phyloP scores from a whole-genome alignment of 2,888 invertebrate genomes.

The Nipponacmea schrenckii region DNA sequence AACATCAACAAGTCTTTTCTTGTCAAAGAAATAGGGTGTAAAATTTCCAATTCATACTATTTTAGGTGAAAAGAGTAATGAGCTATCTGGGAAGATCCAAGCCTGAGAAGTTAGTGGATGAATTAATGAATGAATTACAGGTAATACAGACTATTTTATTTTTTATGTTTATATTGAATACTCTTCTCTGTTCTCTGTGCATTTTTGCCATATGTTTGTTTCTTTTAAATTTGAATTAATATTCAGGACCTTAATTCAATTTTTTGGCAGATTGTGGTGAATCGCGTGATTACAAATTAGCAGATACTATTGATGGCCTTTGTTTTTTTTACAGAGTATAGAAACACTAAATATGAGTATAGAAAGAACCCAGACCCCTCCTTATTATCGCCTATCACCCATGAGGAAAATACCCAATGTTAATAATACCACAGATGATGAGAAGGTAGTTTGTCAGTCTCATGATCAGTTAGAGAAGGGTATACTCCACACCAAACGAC shows the following conservation, averaged over 20 bases:
- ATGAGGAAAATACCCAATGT: conserved; percentile 56
- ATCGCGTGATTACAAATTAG: no score
- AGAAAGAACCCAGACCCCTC: conserved; percentile 96
- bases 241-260: no score
- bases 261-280: no score
- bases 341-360: conserved; percentile 95
- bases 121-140: conserved; percentile 96
- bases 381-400: conserved; percentile 90
- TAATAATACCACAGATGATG: conserved; percentile 65
- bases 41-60: background rate
- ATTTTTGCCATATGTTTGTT: no score
- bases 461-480: conserved; percentile 81
- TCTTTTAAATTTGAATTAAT: background rate
- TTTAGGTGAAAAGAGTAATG: conserved; percentile 92
- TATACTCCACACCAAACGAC: conserved; percentile 95
- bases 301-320: background rate
- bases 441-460: conserved; percentile 69
- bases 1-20: background rate
- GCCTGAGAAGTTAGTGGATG: conserved; percentile 91
- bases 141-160: conserved; percentile 30
- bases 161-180: background rate
- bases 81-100: conserved; percentile 91
- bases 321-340: conserved; percentile 74
- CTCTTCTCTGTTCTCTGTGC: no score
- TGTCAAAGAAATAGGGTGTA: background rate